A percentile compares a stretch with the other conserved stretches of the same genome.
Evolutionary conservation across 2,113 vertebrate species (phyloP).

Genomic region (Semicossyphus pulcher): DNA sequence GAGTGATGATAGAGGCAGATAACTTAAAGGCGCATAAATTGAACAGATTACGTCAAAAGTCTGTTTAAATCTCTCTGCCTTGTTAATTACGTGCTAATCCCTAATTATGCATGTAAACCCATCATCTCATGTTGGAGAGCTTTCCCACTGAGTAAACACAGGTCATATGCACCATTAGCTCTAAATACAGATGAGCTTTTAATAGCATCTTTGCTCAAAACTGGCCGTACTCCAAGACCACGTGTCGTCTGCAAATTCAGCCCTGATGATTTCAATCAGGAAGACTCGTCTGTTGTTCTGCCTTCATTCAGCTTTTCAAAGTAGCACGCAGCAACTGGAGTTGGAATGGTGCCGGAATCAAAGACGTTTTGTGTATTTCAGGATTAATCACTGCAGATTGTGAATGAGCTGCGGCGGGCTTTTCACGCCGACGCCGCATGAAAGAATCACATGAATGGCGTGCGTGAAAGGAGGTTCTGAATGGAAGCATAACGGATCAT

Average conservation of each 20-base stretch:
- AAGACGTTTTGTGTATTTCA: constrained; percentile 19
- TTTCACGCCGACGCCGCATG: neutral
- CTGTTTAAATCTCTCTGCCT: neutral
- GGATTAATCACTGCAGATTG: constrained; percentile 21
- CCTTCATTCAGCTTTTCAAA: too few relatives aligned
- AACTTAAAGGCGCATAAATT: too few relatives aligned
- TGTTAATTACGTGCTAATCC: constrained; percentile 23
- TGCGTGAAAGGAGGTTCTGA: constrained; percentile 28
- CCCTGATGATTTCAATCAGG: constrained; percentile 9
- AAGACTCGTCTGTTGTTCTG: too few relatives aligned
- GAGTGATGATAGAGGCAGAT: constrained; percentile 42
- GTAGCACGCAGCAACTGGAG: neutral
- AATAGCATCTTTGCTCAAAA: constrained; percentile 40
- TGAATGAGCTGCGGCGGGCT: constrained; percentile 29
- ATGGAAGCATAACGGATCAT: constrained; percentile 24
- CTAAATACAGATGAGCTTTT: constrained; percentile 38
- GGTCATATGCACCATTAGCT: constrained; percentile 9
- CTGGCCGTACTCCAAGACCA: neutral
- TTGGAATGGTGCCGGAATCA: constrained; percentile 16
- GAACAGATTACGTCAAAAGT: neutral
- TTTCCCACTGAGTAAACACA: constrained; percentile 8
- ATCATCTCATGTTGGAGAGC: constrained; percentile 9
- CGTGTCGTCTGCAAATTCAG: constrained; percentile 2
- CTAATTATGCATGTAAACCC: constrained; percentile 7
- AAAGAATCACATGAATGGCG: constrained; percentile 7